Percentiles rank a stretch among this genome's conserved stretches.
Conservation (phyloP, 2,113 vertebrate genomes). For the Phalacrocorax aristotelis region DNA sequence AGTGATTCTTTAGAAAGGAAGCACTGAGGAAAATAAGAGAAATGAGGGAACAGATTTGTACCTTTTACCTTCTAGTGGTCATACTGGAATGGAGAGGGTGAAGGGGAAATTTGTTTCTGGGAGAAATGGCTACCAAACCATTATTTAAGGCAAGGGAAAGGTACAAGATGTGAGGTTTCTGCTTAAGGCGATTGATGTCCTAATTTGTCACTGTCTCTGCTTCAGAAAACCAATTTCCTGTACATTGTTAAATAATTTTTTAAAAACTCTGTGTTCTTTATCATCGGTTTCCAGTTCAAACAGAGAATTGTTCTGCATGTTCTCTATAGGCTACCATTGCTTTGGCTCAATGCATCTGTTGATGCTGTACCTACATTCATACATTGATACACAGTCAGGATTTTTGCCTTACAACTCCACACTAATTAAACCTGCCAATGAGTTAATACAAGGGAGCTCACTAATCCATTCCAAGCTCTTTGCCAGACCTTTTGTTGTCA, state of each 20-base stretch:
- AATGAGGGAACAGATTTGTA: background rate
- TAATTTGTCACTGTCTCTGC: background rate
- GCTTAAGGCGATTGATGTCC: background rate
- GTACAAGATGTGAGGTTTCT: background rate
- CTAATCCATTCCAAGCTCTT: background rate
- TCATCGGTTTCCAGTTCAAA: background rate
- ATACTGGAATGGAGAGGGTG: background rate
- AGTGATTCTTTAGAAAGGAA: background rate
- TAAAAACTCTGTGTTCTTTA: background rate
- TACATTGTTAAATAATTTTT: background rate
- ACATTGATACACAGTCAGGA: background rate
- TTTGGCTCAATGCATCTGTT: background rate
- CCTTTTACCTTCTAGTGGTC: background rate
- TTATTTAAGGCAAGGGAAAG: background rate
- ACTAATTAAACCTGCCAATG: background rate
- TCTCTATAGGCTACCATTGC: background rate
- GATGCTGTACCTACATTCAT: background rate
- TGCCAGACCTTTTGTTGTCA: background rate
- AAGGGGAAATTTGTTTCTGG: background rate
- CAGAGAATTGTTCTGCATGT: background rate
- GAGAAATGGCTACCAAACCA: background rate
- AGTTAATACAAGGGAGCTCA: background rate
- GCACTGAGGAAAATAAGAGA: background rate
- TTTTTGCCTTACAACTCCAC: background rate
- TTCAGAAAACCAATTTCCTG: background rate